Conservation (phyloP, 64 coral and sea anemone genomes). For the Stichodactyla mertensii region DNA sequence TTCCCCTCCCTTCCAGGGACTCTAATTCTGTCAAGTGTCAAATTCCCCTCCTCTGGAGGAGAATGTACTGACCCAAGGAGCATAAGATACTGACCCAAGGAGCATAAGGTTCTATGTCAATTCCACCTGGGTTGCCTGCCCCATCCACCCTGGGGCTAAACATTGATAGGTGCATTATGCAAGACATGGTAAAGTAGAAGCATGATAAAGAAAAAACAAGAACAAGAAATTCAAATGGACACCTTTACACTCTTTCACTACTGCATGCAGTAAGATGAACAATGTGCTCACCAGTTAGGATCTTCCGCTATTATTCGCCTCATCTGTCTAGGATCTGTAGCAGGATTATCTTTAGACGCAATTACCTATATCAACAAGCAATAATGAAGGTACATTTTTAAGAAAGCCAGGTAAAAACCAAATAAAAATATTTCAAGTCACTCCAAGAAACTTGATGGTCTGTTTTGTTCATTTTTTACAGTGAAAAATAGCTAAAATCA, state of each 20-base stretch:
- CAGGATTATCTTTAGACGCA: conserved; percentile 69
- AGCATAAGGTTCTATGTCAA: too few relatives aligned
- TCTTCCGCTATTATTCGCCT: conserved; percentile 97
- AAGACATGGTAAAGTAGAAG: too few relatives aligned
- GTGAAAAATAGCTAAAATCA: background rate
- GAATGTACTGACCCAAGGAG: too few relatives aligned
- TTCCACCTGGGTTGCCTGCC: too few relatives aligned
- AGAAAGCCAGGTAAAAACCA: background rate
- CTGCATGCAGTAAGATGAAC: background rate
- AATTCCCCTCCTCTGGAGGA: too few relatives aligned
- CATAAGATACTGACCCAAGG: too few relatives aligned
- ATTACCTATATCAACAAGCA: conserved; percentile 44
- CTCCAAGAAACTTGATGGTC: background rate
- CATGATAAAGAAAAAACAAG: too few relatives aligned
- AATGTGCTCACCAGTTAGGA: conserved; percentile 70
- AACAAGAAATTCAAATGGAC: too few relatives aligned
- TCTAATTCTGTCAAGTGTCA: too few relatives aligned
- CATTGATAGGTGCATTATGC: too few relatives aligned
- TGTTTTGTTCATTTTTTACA: background rate
- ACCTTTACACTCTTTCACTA: background rate
- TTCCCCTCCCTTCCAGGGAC: too few relatives aligned
- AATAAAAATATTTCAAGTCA: background rate
- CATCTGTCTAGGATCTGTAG: conserved; percentile 93
- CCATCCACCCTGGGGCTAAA: too few relatives aligned
- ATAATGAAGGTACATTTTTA: background rate